A percentile compares a stretch with the other conserved stretches of the same genome.
phyloP scores from a whole-genome alignment of 2,888 invertebrate species.

The Tillus elongatus region DNA sequence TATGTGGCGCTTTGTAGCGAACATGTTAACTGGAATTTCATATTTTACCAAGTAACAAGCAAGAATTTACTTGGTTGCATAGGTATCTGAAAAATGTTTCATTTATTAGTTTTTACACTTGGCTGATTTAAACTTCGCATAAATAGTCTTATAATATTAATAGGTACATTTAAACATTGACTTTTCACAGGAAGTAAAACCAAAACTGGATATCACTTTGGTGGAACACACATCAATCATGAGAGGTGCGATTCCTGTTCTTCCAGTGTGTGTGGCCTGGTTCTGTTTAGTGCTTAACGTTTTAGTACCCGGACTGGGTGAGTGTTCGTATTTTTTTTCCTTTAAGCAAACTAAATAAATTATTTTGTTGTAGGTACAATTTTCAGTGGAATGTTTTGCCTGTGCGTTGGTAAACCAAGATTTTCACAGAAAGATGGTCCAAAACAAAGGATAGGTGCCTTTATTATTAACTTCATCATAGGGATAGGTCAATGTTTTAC shows the following conservation, averaged over 20 bases:
- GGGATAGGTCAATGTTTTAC: constrained; percentile 87
- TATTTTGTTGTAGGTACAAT: constrained; percentile 64
- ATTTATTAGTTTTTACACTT: not conserved
- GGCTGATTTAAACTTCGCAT: no score
- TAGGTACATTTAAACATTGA: no score
- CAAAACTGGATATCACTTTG: constrained; percentile 66
- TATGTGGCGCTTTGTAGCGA: no score
- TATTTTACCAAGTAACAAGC: no score
- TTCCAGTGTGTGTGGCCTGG: constrained; percentile 80
- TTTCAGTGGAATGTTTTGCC: constrained; percentile 77
- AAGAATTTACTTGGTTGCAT: no score
- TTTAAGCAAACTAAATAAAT: constrained; percentile 1
- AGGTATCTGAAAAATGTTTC: not conserved
- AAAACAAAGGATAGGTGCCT: constrained; percentile 66
- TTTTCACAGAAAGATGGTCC: constrained; percentile 74
- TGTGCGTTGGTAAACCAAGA: constrained; percentile 82
- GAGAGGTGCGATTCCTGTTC: constrained; percentile 84
- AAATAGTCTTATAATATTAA: no score
- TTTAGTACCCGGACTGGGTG: constrained; percentile 70
- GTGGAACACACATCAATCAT: constrained; percentile 80
- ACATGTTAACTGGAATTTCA: no score
- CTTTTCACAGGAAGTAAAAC: constrained; percentile 59
- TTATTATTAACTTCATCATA: constrained; percentile 77
- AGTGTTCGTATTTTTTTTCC: constrained; percentile 21
- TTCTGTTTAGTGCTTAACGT: constrained; percentile 78